Evolutionary conservation across 1,140 invertebrate genomes (phyloP), one percentile per base, ranked within the genome.

Genomic region (Rhizoglyphus robini): DNA sequence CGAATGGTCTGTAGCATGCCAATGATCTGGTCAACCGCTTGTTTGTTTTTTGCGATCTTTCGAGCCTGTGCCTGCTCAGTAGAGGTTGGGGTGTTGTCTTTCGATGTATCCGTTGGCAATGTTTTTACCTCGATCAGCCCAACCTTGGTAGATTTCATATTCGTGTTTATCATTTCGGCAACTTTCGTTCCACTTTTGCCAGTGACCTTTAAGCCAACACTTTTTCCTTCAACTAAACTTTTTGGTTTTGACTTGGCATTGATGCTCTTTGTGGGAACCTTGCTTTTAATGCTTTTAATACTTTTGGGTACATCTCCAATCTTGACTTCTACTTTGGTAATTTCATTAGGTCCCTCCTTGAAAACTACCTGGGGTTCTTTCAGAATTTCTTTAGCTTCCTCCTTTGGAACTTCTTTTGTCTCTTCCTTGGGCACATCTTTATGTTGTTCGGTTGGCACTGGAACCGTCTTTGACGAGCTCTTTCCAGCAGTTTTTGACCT

Each of bases 41-140:
- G 58, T 29, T 32, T 29, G 15, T 60, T 60, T 27, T 60, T 60
- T 46, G 31, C 58, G 29, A 60, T 32, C 29, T 60, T 60, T 1
- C 15, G 3, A 3, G 27, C 30, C 27, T n/a, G 8, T n/a, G 31
- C 58, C n/a, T 20, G 3, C 15, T 51, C 48, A 11, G 13, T 20
- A n/a, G n/a, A n/a, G 15, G 13, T 27, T 11, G 15, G 23, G 2
- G 18, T n/a, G 29, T 51, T 51, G 23, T 25, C 15, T 51, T 51
- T 51, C 13, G 48, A 4, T 25, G 4, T 4, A 2, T 13, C 2
- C 1, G n/a, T 20, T 51, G 48, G 18, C 23, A 3, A 1, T 11
- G 48, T 23, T 51, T 51, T 51, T 27, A 23, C 2, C 23, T 51
- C 2, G 8, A 46, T 3, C 2, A n/a, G n/a, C 18, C 36, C 36